A percentile compares a stretch with the other conserved stretches of the same genome.
phyloP scores from a whole-genome alignment of 2,113 vertebrate genomes.

The Xiphias gladius region DNA sequence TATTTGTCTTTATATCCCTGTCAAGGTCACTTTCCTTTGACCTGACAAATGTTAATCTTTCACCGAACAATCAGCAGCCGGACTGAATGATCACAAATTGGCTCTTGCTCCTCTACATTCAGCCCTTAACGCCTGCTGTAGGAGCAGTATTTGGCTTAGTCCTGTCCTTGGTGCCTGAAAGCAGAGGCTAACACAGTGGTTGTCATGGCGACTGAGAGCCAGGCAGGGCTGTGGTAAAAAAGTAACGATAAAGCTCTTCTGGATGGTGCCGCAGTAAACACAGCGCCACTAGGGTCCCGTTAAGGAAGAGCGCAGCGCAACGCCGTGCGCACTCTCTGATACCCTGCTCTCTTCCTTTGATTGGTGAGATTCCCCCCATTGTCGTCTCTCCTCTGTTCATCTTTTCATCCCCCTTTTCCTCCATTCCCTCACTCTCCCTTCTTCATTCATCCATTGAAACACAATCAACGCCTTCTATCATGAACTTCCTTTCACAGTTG shows the following conservation, averaged over 20 bases:
- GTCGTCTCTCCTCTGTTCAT: slow-evolving; percentile 43
- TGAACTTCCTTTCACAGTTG: slow-evolving; percentile 38
- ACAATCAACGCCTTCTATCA: slow-evolving; percentile 53
- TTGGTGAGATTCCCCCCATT: slow-evolving; percentile 54
- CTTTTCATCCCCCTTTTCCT: slow-evolving; percentile 33
- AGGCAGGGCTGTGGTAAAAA: slow-evolving; percentile 82
- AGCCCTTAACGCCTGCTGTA: slow-evolving; percentile 62
- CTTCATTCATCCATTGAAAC: slow-evolving; percentile 57
- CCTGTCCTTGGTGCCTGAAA: slow-evolving; percentile 82
- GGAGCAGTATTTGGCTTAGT: slow-evolving; percentile 76
- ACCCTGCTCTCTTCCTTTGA: slow-evolving; percentile 20
- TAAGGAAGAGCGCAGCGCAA: slow-evolving; percentile 70
- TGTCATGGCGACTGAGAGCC: slow-evolving; percentile 83
- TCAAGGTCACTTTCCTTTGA: slow-evolving; percentile 66
- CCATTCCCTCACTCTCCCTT: slow-evolving; percentile 55
- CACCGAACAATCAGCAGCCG: slow-evolving; percentile 28
- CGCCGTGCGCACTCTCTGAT: slow-evolving; percentile 52
- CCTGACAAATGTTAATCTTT: slow-evolving; percentile 26
- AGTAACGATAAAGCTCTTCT: slow-evolving; percentile 83
- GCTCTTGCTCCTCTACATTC: slow-evolving; percentile 40
- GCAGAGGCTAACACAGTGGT: slow-evolving; percentile 82
- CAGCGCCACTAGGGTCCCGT: slow-evolving; percentile 79
- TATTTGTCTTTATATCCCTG: slow-evolving; percentile 21
- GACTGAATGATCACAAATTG: slow-evolving; percentile 30
- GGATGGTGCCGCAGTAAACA: slow-evolving; percentile 82